Conservation (phyloP, 2,888 invertebrate genomes). For the Octonoba sinensis region DNA sequence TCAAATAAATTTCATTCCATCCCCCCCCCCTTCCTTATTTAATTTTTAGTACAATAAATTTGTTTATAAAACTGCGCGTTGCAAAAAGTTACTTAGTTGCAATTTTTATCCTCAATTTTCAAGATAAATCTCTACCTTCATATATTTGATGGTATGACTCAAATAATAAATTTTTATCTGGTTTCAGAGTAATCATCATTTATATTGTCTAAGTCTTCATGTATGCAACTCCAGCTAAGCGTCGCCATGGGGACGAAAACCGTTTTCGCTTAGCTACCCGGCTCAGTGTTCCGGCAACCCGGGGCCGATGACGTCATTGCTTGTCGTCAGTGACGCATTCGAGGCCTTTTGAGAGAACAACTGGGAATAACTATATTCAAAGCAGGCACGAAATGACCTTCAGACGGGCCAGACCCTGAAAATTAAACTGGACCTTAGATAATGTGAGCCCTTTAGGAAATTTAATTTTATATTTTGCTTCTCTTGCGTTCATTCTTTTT, state of each 20-base stretch:
- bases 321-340: conserved; percentile 42
- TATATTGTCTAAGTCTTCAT: too few species aligned
- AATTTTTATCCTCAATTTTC: too few species aligned
- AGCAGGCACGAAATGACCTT: conserved; percentile 29
- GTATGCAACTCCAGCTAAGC: too few species aligned
- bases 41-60: too few species aligned
- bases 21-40: too few species aligned
- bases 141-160: too few species aligned
- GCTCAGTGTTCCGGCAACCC: conserved; percentile 14
- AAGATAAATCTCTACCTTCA: too few species aligned
- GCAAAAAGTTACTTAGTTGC: too few species aligned
- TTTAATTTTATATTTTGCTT: not conserved
- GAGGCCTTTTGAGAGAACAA: conserved; percentile 17
- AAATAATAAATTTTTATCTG: too few species aligned
- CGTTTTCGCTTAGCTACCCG: conserved; percentile 9
- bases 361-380: conserved; percentile 50
- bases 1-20: too few species aligned
- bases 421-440: conserved; percentile 21
- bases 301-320: conserved; percentile 43
- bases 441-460: not conserved
- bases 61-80: too few species aligned
- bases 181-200: too few species aligned
- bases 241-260: not conserved
- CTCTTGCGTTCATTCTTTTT: not conserved
- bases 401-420: conserved; percentile 21